Conservation (phyloP, 2,888 invertebrate genomes). For the Caenorhabditis parvicauda region DNA sequence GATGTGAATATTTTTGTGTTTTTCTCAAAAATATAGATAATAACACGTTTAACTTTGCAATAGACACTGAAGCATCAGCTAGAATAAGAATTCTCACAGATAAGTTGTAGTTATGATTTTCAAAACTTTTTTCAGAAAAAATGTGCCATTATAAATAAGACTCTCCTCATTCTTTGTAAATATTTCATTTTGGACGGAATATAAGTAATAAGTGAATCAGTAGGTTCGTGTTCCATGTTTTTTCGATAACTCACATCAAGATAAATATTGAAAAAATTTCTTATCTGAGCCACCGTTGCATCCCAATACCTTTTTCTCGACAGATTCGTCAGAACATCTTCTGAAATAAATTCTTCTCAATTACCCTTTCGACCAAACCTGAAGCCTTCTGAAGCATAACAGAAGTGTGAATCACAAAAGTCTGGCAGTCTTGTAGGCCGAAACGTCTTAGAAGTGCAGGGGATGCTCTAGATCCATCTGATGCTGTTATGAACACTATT, state of each 20-base stretch:
- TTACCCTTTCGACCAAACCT: constrained; percentile 13
- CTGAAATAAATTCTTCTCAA: constrained; percentile 25
- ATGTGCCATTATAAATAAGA: too few relatives aligned
- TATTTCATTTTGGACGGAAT: too few relatives aligned
- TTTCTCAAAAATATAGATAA: constrained; percentile 17
- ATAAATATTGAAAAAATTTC: constrained; percentile 20
- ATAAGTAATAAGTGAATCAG: too few relatives aligned
- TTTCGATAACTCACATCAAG: neutral
- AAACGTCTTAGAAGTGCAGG: constrained; percentile 19
- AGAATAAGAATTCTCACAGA: too few relatives aligned
- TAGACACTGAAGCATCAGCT: too few relatives aligned
- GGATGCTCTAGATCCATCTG: constrained; percentile 25
- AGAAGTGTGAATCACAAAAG: constrained; percentile 30
- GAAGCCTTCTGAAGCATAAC: constrained; percentile 30
- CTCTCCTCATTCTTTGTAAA: too few relatives aligned
- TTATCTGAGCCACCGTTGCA: constrained; percentile 34
- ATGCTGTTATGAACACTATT: constrained; percentile 30
- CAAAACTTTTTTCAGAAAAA: too few relatives aligned
- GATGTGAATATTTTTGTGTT: neutral
- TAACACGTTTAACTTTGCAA: too few relatives aligned
- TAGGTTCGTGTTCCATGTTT: neutral
- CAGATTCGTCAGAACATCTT: constrained; percentile 34
- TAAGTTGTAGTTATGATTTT: too few relatives aligned
- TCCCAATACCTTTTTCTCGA: constrained; percentile 36
- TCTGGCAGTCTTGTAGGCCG: constrained; percentile 20